A percentile compares a stretch with the other conserved stretches of the same genome.
Conservation (phyloP, 2,113 vertebrate species). For the Mormyrus iriodes region DNA sequence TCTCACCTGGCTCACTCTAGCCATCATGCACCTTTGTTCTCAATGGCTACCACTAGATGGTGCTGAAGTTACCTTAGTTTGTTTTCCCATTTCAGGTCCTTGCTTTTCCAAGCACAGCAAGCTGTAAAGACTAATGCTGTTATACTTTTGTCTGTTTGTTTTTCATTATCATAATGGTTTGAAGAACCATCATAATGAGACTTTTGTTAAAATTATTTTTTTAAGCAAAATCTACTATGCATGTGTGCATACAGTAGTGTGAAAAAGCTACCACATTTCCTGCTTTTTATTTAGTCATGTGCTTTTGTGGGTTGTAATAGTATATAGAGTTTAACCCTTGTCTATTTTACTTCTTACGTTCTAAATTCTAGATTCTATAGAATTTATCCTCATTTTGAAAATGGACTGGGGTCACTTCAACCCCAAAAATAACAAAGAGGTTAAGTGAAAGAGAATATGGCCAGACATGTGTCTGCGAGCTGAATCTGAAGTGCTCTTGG, state of each 20-base stretch:
- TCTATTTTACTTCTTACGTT: too few species aligned
- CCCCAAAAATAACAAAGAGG: too few species aligned
- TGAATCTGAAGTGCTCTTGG: not conserved
- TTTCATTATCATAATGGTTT: not conserved
- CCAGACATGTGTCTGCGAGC: not conserved
- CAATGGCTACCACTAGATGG: constrained; percentile 39
- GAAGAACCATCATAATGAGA: not conserved
- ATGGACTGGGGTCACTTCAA: too few species aligned
- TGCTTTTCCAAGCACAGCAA: not conserved
- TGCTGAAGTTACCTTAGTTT: constrained; percentile 27
- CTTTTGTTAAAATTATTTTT: not conserved
- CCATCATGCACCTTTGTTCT: constrained; percentile 42
- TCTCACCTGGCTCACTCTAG: not conserved
- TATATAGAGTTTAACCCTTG: not conserved
- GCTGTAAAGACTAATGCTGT: not conserved
- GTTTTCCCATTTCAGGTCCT: not conserved
- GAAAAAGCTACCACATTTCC: not conserved
- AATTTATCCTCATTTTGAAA: too few species aligned
- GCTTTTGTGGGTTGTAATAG: not conserved
- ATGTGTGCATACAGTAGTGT: not conserved
- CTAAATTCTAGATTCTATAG: too few species aligned
- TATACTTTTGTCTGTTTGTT: not conserved
- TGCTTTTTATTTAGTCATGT: not conserved
- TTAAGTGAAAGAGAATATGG: not conserved
- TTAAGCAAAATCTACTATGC: not conserved